Conservation (phyloP, 2,797 vertebrate species). For the Sitta carolinensis region DNA sequence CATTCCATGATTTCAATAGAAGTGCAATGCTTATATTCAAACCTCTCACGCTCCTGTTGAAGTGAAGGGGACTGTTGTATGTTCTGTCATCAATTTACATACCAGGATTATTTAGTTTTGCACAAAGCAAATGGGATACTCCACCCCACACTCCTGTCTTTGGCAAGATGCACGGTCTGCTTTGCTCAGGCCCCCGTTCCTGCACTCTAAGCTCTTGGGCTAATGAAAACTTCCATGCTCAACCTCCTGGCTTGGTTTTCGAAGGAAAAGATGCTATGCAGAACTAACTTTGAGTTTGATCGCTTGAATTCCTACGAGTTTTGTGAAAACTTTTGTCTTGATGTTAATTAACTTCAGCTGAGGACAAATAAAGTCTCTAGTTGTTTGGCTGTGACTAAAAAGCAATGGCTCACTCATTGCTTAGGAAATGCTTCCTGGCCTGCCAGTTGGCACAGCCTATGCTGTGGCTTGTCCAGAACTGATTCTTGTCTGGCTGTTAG, state of each 20-base stretch:
- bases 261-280: background rate
- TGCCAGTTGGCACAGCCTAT: constrained; percentile 6
- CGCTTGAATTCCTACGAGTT: background rate
- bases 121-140: accelerated
- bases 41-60: background rate
- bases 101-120: background rate
- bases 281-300: background rate
- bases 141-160: background rate
- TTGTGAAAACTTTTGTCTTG: background rate
- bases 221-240: background rate
- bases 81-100: background rate
- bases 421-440: background rate
- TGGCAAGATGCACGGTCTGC: background rate
- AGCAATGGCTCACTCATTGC: background rate
- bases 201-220: background rate
- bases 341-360: background rate
- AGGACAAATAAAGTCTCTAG: background rate
- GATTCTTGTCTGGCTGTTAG: background rate
- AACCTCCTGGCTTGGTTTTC: background rate
- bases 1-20: background rate
- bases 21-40: background rate
- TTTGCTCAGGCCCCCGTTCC: background rate
- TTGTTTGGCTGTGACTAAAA: background rate
- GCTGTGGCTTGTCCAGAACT: background rate
- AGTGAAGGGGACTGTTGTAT: background rate